Evolutionary conservation across 2,797 vertebrate genomes (phyloP).

Genomic region (Acipenser transmontanus): DNA sequence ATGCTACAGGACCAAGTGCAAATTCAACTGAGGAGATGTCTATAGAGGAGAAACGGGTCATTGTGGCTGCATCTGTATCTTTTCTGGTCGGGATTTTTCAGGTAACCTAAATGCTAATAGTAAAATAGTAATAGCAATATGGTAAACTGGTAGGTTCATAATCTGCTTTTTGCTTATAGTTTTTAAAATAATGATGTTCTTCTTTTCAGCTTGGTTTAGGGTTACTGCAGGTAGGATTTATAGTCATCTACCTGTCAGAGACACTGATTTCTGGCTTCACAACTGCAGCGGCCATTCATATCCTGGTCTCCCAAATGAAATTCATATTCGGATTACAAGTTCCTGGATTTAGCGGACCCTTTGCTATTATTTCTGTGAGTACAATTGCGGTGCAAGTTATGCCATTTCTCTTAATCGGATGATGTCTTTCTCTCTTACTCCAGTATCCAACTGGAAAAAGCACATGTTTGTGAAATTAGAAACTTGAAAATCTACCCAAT

Average conservation of each 20-base stretch:
- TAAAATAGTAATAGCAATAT: no score
- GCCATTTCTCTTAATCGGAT: no score
- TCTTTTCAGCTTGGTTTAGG: slow-evolving; percentile 75
- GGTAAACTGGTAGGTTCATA: no score
- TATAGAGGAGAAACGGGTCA: slow-evolving; percentile 55
- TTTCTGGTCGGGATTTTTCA: slow-evolving; percentile 82
- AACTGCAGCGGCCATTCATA: slow-evolving; percentile 85
- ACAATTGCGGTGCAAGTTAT: background rate
- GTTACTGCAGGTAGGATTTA: slow-evolving; percentile 76
- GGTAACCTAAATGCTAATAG: slow-evolving; percentile 48
- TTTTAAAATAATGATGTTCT: background rate
- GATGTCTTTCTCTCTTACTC: no score
- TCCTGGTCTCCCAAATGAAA: slow-evolving; percentile 90
- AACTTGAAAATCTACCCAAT: no score
- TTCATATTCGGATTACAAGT: slow-evolving; percentile 82
- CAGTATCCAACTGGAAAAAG: no score
- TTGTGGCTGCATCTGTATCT: slow-evolving; percentile 77
- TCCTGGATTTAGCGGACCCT: slow-evolving; percentile 60
- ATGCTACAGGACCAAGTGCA: slow-evolving; percentile 16
- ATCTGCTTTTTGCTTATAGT: no score
- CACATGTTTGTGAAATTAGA: no score
- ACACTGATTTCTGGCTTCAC: slow-evolving; percentile 90
- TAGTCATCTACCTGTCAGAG: slow-evolving; percentile 87
- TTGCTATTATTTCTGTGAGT: slow-evolving; percentile 82
- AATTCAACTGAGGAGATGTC: slow-evolving; percentile 57